These are phyloP conservation scores for Elanoides forficatus DNA, from an alignment of 2,113 vertebrate species.

Conservation along the genomic window DNA sequence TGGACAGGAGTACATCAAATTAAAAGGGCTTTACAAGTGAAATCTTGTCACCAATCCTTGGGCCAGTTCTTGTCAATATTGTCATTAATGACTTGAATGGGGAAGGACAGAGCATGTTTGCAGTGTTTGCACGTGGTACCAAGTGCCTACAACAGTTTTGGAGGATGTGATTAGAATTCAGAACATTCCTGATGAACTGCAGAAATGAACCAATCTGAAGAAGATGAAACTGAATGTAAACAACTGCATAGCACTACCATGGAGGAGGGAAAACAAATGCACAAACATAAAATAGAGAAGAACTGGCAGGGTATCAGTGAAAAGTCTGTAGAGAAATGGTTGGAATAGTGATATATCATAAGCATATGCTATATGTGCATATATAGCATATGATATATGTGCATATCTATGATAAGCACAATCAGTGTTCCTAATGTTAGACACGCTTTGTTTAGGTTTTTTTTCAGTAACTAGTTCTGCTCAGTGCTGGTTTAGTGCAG, in stretches of 20 bases:
- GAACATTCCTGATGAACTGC: neutral
- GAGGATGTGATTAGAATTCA: neutral
- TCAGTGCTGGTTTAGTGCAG: neutral
- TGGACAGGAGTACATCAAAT: neutral
- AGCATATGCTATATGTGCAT: neutral
- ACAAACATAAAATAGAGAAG: neutral
- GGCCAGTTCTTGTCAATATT: neutral
- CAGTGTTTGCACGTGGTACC: neutral
- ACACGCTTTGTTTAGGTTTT: neutral
- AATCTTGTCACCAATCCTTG: neutral
- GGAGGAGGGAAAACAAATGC: neutral
- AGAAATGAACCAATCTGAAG: neutral
- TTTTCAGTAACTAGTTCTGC: neutral
- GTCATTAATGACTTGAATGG: neutral
- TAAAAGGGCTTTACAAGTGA: neutral
- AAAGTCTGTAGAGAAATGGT: neutral
- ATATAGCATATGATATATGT: neutral
- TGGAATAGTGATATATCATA: neutral
- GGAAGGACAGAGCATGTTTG: neutral
- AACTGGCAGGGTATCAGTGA: neutral
- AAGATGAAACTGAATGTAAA: neutral
- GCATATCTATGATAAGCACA: neutral
- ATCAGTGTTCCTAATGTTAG: neutral
- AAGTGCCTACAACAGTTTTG: neutral
- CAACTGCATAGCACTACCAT: neutral